phyloP scores from a whole-genome alignment of 2,113 vertebrate species.

The Opisthocomus hoazin region DNA sequence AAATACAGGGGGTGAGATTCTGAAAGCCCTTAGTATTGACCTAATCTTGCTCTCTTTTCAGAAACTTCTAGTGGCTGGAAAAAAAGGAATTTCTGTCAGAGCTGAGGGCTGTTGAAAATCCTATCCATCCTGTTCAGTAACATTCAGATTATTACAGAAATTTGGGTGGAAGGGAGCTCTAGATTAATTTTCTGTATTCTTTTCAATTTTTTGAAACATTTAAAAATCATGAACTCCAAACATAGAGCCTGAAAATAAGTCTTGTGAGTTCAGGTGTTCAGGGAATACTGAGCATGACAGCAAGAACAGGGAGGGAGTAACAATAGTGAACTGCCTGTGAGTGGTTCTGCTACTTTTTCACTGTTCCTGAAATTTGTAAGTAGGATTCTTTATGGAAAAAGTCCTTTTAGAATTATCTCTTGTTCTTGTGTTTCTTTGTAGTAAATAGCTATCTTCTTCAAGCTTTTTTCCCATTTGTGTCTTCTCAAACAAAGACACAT shows the following conservation, averaged over 20 bases:
- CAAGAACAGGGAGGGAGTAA: not conserved
- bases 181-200: not conserved
- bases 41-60: not conserved
- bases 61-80: not conserved
- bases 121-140: not conserved
- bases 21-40: not conserved
- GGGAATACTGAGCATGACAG: not conserved
- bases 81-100: not conserved
- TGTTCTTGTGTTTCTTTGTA: not conserved
- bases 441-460: not conserved
- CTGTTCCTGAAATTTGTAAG: not conserved
- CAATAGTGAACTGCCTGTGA: rapidly evolving
- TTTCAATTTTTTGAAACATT: not conserved
- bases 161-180: not conserved
- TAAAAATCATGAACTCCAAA: not conserved
- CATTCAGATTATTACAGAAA: not conserved
- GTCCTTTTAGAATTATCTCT: not conserved
- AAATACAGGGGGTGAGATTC: not conserved
- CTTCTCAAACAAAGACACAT: too few relatives aligned
- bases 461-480: not conserved
- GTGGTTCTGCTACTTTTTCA: not conserved
- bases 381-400: not conserved
- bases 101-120: not conserved
- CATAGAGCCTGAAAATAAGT: not conserved
- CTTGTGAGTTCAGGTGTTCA: not conserved